Base-by-base conservation (phyloP, 2,113 vertebrate species). In the Piprites chloris region DNA sequence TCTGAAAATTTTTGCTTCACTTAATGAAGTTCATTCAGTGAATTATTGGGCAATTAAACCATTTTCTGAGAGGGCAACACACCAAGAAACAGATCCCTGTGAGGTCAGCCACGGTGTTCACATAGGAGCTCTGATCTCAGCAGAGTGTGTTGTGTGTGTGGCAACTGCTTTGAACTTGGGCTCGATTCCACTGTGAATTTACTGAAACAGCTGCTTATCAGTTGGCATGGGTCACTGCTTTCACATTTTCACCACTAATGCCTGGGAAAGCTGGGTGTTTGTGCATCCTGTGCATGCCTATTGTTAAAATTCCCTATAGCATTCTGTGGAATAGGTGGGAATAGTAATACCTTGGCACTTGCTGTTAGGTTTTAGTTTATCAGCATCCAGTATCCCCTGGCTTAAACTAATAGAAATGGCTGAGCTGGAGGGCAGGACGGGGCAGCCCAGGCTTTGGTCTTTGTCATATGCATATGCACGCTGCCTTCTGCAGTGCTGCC, bases 391-490 rank as follows among this genome's bases (percentile, higher is more conserved):
- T 53, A 69, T 52, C 15, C 0, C 0, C 26, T 62, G n/a, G 33
- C 26, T 49, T 58, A 68, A 73, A 12, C 49, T 66, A 17, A 66
- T 86, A 75, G 68, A 85, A 94, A 28, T 6, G 21, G 6, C 32
- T 68, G 47, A 27, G 23, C 65, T 44, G 28, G n/a, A 78, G 42
- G 56, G 69, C 77, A 82, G 73, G 42, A 80, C 1, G 1, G 12
- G 23, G 24, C 46, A 56, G 58, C 53, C n/a, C 32, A 35, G 41
- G 49, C 41, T 78, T 75, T 0, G 4, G 9, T 50, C 39, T 75
- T 23, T 44, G 44, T 7, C 0, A 0, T 49, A 27, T 19, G 17
- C 1, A 1, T 0, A 0, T 33, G 39, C 20, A 35, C 0, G 0
- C 56, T 71, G 47, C 41, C 53, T 83, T 82, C 33, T 30, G 30